phyloP scores from a whole-genome alignment of 2,113 vertebrate genomes.

The Puma concolor region DNA sequence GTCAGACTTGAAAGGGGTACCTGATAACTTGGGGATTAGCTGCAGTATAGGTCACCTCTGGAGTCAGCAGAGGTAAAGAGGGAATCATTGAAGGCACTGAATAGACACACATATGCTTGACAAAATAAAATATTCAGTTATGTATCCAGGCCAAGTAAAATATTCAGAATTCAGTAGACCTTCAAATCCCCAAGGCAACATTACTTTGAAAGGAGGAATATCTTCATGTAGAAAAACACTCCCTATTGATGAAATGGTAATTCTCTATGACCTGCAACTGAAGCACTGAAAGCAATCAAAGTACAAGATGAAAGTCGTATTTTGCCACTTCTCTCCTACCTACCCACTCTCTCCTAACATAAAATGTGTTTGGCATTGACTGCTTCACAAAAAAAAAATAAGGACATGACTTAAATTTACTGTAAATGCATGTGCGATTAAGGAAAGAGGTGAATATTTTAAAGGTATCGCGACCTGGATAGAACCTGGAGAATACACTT shows the following conservation, averaged over 20 bases:
- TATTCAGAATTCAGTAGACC: constrained; percentile 70
- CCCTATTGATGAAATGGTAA: constrained; percentile 34
- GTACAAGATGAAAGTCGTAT: not conserved
- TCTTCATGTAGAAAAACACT: constrained; percentile 61
- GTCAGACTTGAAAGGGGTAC: not conserved
- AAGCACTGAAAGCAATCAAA: not conserved
- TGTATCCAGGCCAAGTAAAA: constrained; percentile 72
- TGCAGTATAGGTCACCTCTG: not conserved
- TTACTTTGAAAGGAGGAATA: constrained; percentile 57
- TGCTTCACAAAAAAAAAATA: not conserved
- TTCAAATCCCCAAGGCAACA: constrained; percentile 73
- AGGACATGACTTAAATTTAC: not conserved
- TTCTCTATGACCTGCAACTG: constrained; percentile 11
- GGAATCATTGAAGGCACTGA: not conserved
- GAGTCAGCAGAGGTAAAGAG: not conserved
- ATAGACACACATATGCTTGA: not conserved
- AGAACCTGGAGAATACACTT: not conserved
- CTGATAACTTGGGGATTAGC: not conserved
- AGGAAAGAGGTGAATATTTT: not conserved
- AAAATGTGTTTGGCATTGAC: not conserved
- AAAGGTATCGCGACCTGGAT: not conserved
- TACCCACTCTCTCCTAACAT: not conserved
- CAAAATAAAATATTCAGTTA: constrained; percentile 76
- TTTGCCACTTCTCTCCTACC: not conserved
- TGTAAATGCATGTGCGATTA: not conserved